Percentiles rank a stretch among this genome's conserved stretches.
These are phyloP conservation scores for Lucilia cuprina DNA, from an alignment of 1,140 invertebrate genomes.

Conservation along the genomic window DNA sequence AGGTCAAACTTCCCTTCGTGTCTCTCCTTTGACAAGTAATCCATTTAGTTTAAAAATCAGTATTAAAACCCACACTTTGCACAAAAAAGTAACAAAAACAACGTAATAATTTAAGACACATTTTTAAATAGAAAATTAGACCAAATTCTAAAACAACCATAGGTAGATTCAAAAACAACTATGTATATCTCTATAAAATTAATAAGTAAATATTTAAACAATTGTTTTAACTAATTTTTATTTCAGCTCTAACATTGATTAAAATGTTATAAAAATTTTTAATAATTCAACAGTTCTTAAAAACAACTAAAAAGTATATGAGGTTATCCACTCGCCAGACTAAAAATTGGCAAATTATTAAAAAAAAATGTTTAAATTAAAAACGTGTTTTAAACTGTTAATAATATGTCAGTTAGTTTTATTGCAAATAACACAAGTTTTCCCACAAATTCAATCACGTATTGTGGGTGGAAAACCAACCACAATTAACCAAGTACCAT, in stretches of 20 bases:
- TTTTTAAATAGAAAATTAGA: too few species aligned
- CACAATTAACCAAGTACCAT: constrained; percentile 49
- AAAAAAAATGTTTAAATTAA: neutral
- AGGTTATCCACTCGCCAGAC: neutral
- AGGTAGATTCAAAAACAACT: neutral
- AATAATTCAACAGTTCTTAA: neutral
- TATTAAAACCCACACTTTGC: too few species aligned
- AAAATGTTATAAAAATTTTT: neutral
- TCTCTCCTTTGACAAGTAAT: too few species aligned
- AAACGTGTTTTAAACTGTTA: neutral
- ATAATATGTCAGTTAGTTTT: neutral
- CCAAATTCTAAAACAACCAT: neutral
- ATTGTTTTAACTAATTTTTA: neutral
- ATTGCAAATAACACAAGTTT: neutral
- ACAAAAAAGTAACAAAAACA: too few species aligned
- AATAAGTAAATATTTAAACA: neutral
- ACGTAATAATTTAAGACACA: too few species aligned
- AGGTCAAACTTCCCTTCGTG: too few species aligned
- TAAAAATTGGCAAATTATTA: neutral
- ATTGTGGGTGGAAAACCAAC: constrained; percentile 50
- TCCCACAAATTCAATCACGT: neutral
- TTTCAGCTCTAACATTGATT: neutral
- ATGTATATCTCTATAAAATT: neutral
- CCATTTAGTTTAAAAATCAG: too few species aligned
- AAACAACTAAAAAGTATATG: neutral